Conservation (phyloP, 2,888 invertebrate genomes). For the Chromoteleia sp. region DNA sequence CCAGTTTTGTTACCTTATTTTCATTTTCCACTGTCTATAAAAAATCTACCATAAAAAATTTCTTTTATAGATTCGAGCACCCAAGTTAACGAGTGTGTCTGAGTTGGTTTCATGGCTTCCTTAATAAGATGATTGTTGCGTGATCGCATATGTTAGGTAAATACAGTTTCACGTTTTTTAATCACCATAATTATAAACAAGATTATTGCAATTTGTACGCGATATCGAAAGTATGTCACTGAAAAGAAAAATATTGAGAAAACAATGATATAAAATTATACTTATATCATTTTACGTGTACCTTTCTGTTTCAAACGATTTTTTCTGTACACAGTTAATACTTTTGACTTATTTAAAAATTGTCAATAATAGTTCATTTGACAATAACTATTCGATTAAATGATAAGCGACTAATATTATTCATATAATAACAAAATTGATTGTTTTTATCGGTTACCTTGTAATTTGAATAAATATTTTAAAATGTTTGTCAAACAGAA, state of each 20-base stretch:
- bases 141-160: slow-evolving; percentile 51
- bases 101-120: slow-evolving; percentile 52
- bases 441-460: too few relatives aligned
- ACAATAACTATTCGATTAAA: too few relatives aligned
- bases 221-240: slow-evolving; percentile 2
- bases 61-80: slow-evolving; percentile 21
- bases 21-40: slow-evolving; percentile 29
- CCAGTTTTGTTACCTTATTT: slow-evolving; percentile 15
- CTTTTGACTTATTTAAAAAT: too few relatives aligned
- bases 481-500: too few relatives aligned
- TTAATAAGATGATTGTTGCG: slow-evolving; percentile 65
- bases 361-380: too few relatives aligned
- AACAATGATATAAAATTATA: background rate
- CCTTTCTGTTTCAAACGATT: too few relatives aligned
- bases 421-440: too few relatives aligned
- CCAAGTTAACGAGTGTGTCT: slow-evolving; percentile 44
- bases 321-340: too few relatives aligned
- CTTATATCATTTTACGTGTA: background rate
- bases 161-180: slow-evolving; percentile 55
- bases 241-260: background rate
- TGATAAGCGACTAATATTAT: too few relatives aligned
- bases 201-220: slow-evolving; percentile 26
- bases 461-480: too few relatives aligned
- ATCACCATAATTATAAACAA: slow-evolving; percentile 39
- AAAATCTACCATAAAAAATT: slow-evolving; percentile 43